A percentile compares a stretch with the other conserved stretches of the same genome.
Evolutionary conservation across 2,113 vertebrate species (phyloP).

Genomic region (Pedionomus torquatus): DNA sequence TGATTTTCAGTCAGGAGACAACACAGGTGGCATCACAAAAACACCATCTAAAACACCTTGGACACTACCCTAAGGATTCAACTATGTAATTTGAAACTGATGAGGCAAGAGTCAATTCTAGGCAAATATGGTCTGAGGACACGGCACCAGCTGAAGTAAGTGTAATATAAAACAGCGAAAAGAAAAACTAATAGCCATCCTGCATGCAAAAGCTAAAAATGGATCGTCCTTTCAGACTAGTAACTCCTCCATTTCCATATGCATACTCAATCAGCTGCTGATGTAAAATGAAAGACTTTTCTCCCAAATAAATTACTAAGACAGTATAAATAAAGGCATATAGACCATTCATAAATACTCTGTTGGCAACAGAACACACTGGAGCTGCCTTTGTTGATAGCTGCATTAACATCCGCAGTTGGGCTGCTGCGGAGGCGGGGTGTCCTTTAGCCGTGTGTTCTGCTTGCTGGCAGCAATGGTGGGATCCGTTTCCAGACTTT

Average conservation of each 20-base stretch:
- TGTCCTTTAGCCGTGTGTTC: constrained; percentile 90
- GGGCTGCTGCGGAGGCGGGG: constrained; percentile 86
- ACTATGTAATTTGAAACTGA: neutral
- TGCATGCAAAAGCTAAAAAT: constrained; percentile 65
- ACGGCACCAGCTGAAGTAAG: constrained; percentile 58
- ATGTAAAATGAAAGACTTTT: constrained; percentile 54
- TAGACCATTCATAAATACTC: constrained; percentile 74
- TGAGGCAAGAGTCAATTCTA: neutral
- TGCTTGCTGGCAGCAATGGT: constrained; percentile 85
- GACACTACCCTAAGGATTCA: neutral
- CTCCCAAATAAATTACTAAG: constrained; percentile 47
- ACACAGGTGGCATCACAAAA: neutral
- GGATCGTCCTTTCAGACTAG: constrained; percentile 44
- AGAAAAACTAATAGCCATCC: constrained; percentile 23
- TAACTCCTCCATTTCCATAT: neutral
- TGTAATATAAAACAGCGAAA: neutral
- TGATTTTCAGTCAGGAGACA: constrained; percentile 19
- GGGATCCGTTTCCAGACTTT: constrained; percentile 90
- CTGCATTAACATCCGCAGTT: constrained; percentile 90
- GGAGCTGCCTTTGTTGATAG: constrained; percentile 32
- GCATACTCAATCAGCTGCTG: neutral
- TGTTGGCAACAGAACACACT: constrained; percentile 70
- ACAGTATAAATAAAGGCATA: constrained; percentile 75
- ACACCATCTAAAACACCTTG: neutral
- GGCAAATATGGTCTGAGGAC: constrained; percentile 13